These are phyloP conservation scores for Vultur gryphus DNA, from an alignment of 2,797 vertebrate species.

Conservation along the genomic window DNA sequence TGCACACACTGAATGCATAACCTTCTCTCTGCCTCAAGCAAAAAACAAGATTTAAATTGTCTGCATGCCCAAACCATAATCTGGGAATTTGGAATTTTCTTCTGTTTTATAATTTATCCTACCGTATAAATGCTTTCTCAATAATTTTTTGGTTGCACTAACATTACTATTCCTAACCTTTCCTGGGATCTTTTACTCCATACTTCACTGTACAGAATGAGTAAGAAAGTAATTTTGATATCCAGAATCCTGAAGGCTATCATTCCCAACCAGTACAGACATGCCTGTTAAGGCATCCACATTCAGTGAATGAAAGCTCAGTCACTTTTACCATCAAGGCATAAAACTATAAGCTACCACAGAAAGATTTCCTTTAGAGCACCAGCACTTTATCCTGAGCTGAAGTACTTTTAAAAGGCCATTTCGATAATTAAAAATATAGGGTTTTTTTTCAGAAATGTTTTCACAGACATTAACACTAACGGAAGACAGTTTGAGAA, in stretches of 20 bases:
- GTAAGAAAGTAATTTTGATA: background rate
- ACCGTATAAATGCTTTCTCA: background rate
- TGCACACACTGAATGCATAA: background rate
- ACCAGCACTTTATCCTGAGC: background rate
- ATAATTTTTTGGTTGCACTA: background rate
- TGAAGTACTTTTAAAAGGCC: background rate
- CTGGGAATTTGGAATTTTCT: background rate
- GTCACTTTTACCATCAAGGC: background rate
- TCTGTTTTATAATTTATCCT: background rate
- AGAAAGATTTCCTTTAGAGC: background rate
- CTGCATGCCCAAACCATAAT: background rate
- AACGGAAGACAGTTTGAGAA: background rate
- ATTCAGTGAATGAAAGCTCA: slow-evolving; percentile 4
- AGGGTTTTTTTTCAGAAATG: background rate
- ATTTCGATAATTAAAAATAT: background rate
- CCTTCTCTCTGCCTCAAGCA: background rate
- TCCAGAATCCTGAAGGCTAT: background rate
- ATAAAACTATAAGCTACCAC: background rate
- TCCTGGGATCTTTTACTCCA: background rate
- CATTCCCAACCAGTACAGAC: slow-evolving; percentile 25
- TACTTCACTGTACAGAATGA: background rate
- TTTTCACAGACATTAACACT: background rate
- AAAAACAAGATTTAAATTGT: background rate
- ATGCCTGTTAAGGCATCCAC: background rate
- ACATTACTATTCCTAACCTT: background rate